Base-by-base conservation (phyloP, 2,888 invertebrate genomes). In the Hedya salicella region DNA sequence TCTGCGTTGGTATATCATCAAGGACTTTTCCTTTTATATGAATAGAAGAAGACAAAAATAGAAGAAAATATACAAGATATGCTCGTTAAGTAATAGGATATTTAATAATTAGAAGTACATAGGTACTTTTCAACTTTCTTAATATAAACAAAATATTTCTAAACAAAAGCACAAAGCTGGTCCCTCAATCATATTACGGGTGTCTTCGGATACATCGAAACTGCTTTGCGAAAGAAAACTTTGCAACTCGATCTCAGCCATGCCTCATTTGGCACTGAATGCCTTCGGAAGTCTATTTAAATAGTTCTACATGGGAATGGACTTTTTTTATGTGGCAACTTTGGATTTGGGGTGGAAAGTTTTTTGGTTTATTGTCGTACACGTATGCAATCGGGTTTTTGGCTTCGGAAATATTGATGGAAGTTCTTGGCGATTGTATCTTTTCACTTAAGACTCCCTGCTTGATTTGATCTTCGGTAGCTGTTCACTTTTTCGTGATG, bases 201-300 rank as follows among this genome's bases (percentile, higher is more conserved):
- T 67, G 57, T 61, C 68, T 54, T 68, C 70, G 71, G 74, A 75
- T 74, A 75, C 67, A 54, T 54, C 62, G 65, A 65, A 71, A 70
- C 69, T 72, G 74, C 75, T 75, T 74, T 72, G 75, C 74, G 73
- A 74, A 78, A 78, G 78, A 76, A 75, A 78, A 80, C 75, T 79
- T 74, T 68, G 61, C 69, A 80, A 80, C 74, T 83, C 78, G 73
- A 69, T 67, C 70, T 69, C 71, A 71, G 69, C 73, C 73, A 75
- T 72, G 79, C 75, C 79, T 80, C 81, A 80, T 81, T 80, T 79
- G 77, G 75, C 76, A 69, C 73, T 70, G 72, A 78, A 78, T 77
- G 75, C 77, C 74, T 78, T 79, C 67, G 70, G 64, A 73, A 77
- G 74, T 77, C 75, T 73, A 78, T 81, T 80, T 78, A 77, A 80